Conservation (phyloP, 1,140 invertebrate species). For the Drosophila repleta region DNA sequence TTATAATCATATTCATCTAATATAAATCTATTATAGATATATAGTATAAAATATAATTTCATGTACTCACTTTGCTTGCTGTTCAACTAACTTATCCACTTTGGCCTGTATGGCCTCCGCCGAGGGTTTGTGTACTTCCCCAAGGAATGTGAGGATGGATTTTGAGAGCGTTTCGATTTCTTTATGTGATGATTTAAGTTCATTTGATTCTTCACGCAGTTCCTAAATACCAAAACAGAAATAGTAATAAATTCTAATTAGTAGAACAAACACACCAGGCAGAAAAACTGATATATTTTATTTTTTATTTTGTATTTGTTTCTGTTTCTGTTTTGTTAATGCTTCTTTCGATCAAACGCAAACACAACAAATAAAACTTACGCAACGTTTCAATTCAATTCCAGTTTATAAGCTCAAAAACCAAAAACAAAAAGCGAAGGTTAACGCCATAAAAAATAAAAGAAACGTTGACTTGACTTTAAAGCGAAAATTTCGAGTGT, state of each 20-base stretch:
- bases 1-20: no score
- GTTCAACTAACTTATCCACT: slow-evolving; percentile 85
- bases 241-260: slow-evolving; percentile 44
- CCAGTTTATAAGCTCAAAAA: slow-evolving; percentile 49
- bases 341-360: slow-evolving; percentile 12
- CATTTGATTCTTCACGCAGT: slow-evolving; percentile 86
- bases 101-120: slow-evolving; percentile 85
- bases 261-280: not conserved
- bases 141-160: slow-evolving; percentile 86
- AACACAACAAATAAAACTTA: slow-evolving; percentile 21
- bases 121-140: slow-evolving; percentile 85
- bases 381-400: slow-evolving; percentile 50
- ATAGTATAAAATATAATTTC: not conserved
- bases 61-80: slow-evolving; percentile 86
- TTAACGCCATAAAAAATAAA: slow-evolving; percentile 37
- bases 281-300: not conserved
- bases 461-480: slow-evolving; percentile 40
- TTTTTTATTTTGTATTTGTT: not conserved
- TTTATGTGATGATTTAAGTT: slow-evolving; percentile 85
- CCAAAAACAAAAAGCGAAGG: slow-evolving; percentile 33
- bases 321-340: not conserved
- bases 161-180: slow-evolving; percentile 85
- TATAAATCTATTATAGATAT: slow-evolving; percentile 15
- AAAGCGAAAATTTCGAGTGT: slow-evolving; percentile 20
- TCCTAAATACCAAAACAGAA: slow-evolving; percentile 83